Evolutionary conservation across 2,797 vertebrate genomes (phyloP).

Genomic region (Gallinago nigripennis): DNA sequence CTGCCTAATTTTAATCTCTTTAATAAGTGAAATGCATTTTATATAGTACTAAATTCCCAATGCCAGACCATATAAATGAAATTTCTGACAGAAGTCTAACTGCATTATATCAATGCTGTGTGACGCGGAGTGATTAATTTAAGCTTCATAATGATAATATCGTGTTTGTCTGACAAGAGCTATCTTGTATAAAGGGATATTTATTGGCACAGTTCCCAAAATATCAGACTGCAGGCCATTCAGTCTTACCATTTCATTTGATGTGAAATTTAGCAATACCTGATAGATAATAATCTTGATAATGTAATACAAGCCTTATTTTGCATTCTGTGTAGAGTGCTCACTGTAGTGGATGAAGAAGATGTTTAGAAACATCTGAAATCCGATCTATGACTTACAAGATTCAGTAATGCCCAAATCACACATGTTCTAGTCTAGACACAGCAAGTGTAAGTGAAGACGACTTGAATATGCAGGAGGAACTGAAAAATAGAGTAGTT

Average conservation of each 20-base stretch:
- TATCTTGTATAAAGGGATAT: neutral
- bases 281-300: neutral
- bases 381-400: neutral
- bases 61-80: neutral
- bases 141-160: constrained; percentile 4
- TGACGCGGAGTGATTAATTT: constrained; percentile 20
- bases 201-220: constrained; percentile 30
- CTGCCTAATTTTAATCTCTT: constrained; percentile 21
- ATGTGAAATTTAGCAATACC: constrained; percentile 4
- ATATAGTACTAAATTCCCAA: neutral
- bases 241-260: neutral
- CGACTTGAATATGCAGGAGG: neutral
- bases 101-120: neutral
- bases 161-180: constrained; percentile 37
- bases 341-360: neutral
- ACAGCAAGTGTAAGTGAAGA: neutral
- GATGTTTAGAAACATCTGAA: neutral
- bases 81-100: constrained; percentile 19
- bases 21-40: constrained; percentile 19
- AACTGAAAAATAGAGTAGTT: neutral
- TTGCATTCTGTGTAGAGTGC: neutral
- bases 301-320: neutral
- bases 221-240: neutral
- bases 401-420: neutral
- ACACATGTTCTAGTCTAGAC: neutral